These are phyloP conservation scores for Salpingus planirostris DNA, from an alignment of 2,888 invertebrate genomes.

Conservation along the genomic window DNA sequence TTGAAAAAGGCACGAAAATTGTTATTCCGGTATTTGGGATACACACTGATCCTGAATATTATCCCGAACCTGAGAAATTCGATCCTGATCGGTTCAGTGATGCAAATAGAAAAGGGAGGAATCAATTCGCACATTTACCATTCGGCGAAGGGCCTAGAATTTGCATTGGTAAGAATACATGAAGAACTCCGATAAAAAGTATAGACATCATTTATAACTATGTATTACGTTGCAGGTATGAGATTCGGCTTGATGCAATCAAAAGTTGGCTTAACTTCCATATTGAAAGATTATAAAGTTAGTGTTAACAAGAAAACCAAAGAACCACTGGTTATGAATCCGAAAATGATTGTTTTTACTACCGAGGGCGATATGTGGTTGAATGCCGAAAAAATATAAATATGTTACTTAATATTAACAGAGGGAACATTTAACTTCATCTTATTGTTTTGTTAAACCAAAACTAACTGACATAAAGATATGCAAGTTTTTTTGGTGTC, in stretches of 20 bases:
- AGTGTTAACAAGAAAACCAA: no score
- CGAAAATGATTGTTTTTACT: no score
- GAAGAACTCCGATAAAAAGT: conserved; percentile 3
- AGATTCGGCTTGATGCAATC: conserved; percentile 11
- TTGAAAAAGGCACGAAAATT: conserved; percentile 7
- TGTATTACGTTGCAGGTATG: conserved; percentile 4
- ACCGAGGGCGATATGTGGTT: no score
- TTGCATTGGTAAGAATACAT: conserved; percentile 30
- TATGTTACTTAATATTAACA: no score
- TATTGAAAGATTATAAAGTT: conserved; percentile 14
- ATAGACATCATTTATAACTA: conserved; percentile 1
- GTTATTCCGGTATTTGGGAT: conserved; percentile 12
- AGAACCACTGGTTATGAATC: no score
- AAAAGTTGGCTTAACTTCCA: conserved; percentile 9
- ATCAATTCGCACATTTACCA: conserved; percentile 23
- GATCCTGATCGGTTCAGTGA: conserved; percentile 20
- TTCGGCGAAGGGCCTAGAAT: conserved; percentile 33
- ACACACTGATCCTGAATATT: conserved; percentile 20
- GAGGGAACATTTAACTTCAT: no score
- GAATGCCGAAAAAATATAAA: no score
- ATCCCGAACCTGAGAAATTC: conserved; percentile 19
- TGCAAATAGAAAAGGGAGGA: conserved; percentile 10
- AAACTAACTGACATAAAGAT: no score
- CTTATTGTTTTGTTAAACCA: no score
- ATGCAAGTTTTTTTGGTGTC: no score